These are phyloP conservation scores for Amaurobius ferox DNA, from an alignment of 2,888 invertebrate genomes.

Conservation along the genomic window DNA sequence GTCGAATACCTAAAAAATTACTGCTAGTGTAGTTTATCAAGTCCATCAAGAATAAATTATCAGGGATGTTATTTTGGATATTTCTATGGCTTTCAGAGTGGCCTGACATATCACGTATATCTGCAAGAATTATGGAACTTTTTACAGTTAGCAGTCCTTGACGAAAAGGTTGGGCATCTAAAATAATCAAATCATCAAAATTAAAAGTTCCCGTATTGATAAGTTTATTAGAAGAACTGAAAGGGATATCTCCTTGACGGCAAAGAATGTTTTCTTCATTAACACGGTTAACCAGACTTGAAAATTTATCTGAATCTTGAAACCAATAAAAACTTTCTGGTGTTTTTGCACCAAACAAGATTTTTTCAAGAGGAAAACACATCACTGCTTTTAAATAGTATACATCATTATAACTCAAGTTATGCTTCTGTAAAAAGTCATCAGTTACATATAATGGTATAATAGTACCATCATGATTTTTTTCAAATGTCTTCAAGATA, in stretches of 20 bases:
- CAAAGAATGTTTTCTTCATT: constrained; percentile 30
- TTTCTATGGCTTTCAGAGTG: not conserved
- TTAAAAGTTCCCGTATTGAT: not conserved
- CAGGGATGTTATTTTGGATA: not conserved
- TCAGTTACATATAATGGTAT: constrained; percentile 50
- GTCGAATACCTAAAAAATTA: constrained; percentile 36
- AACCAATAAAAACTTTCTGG: constrained; percentile 47
- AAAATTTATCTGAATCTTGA: constrained; percentile 22
- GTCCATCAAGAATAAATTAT: not conserved
- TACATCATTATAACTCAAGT: constrained; percentile 15
- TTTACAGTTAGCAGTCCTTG: constrained; percentile 27
- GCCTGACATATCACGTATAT: constrained; percentile 17
- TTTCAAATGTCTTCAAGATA: not conserved
- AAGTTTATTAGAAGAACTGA: not conserved
- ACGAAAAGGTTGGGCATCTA: constrained; percentile 51
- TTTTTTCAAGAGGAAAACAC: constrained; percentile 40
- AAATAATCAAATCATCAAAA: constrained; percentile 30
- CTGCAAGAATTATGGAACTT: constrained; percentile 35
- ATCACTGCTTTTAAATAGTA: constrained; percentile 45
- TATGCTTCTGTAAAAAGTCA: constrained; percentile 42
- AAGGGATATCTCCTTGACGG: constrained; percentile 30
- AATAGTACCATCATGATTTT: not conserved
- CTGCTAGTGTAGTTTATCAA: constrained; percentile 50
- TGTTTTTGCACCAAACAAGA: constrained; percentile 53
- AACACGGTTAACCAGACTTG: constrained; percentile 9